A percentile compares a stretch with the other conserved stretches of the same genome.
phyloP scores from a whole-genome alignment of 2,888 invertebrate species.

The Orchesellides sinensis region DNA sequence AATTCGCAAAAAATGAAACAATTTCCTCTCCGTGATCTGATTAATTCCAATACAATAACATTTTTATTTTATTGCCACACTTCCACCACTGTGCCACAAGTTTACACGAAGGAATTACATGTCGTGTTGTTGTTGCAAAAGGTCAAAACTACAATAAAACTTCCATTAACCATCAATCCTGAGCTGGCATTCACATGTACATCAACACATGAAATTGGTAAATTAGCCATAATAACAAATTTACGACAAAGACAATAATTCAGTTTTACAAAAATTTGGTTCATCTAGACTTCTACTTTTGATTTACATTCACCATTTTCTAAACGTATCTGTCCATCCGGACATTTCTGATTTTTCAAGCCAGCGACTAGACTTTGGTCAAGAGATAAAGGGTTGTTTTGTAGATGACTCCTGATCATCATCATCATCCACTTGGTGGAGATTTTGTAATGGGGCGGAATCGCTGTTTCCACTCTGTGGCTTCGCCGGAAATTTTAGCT shows the following conservation, averaged over 20 bases:
- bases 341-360: slow-evolving; percentile 1
- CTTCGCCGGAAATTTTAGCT: not conserved
- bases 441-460: too few species aligned
- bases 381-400: too few species aligned
- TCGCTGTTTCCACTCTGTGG: too few species aligned
- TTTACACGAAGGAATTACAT: too few species aligned
- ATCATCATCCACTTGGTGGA: not conserved
- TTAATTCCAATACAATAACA: slow-evolving; percentile 18
- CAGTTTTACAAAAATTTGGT: not conserved
- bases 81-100: too few species aligned
- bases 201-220: too few species aligned
- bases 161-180: too few species aligned
- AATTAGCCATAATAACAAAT: not conserved
- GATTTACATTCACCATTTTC: slow-evolving; percentile 25
- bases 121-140: slow-evolving; percentile 8
- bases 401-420: too few species aligned
- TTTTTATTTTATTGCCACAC: too few species aligned
- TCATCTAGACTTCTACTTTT: slow-evolving; percentile 40
- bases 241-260: slow-evolving; percentile 19
- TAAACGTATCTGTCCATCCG: not conserved
- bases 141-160: not conserved
- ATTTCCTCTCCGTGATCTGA: slow-evolving; percentile 27
- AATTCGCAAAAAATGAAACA: slow-evolving; percentile 11
- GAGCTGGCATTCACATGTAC: too few species aligned
- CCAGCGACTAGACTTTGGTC: slow-evolving; percentile 17